Base-by-base conservation (phyloP, 2,113 vertebrate genomes). In the Struthio camelus region DNA sequence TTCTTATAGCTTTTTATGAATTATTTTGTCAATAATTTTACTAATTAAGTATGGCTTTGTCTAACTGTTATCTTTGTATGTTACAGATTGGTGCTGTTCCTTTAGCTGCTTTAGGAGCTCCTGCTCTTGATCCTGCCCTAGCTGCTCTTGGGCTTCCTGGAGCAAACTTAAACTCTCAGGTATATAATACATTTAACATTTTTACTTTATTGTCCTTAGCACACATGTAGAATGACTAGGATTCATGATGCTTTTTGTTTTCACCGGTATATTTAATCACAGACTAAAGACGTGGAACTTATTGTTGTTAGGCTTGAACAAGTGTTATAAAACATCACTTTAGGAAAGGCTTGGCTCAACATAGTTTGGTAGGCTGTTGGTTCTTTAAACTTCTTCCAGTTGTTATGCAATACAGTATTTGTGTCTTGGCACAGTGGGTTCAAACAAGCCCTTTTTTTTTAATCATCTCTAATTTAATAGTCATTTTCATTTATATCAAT, bases 101-200 rank as follows among this genome's bases (percentile, higher is more conserved):
- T 42, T 98, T 99, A 87, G 98, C 99, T 97, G 98, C 99, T 95
- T 96, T 99, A 66, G 99, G 99, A 97, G 99, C 98, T 97, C 99
- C 99, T 94, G 98, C 98, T 97, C 98, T 99, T 91, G 99, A 99
- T 94, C 99, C 99, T 91, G 97, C 98, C 95, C 99, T 99, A 94
- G 99, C 99, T 97, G 99, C 99, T 71, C 99, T 99, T 91, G 99
- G 99, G 96, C 98, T 99, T 97, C 98, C 98, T 65, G 99, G 99
- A 85, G 98, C 98, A 67, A 99, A 99, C 96, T 98, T 99, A 97
- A 99, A 99, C 97, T 99, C 99, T 64, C 99, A 99, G 98, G 99
- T 99, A 97, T 2, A 65, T 64, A 53, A 27, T 36, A 9, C 18
- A 0, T 3, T 11, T 12, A 42, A 8, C 12, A 46, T 17, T 32